Base-by-base conservation (phyloP, 2,797 vertebrate genomes). In the Gallinago nigripennis region DNA sequence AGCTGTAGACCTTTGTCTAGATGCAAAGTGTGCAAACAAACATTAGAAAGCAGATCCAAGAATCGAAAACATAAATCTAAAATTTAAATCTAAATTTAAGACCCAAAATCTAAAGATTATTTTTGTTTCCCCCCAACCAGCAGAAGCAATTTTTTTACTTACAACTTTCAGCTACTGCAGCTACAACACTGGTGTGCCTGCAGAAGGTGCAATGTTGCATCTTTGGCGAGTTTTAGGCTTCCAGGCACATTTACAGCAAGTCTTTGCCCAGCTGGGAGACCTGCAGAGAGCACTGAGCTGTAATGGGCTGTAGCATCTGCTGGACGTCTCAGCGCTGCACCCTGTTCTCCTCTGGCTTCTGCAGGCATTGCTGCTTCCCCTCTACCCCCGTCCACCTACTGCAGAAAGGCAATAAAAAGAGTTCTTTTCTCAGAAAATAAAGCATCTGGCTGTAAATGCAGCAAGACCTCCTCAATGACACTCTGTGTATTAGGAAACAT, bases 291-390 rank as follows among this genome's bases (percentile, higher is more conserved):
- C 71, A 57, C 35, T 46, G 12, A 54, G 77, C 64, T 48, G 20
- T 41, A 46, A 8, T 11, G 45, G 27, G 31, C 64, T 30, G 35
- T 3, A 24, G 23, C 0, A 23, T 39, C 41, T 12, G 25, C 60
- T 60, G 65, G 37, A 13, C 1, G 1, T 17, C 8, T 5, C 68
- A 37, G 41, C 0, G 0, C 20, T 43, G 72, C 18, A 7, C 33
- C 39, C 48, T 46, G 57, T 28, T 56, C 69, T 60, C 20, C 37
- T 41, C 56, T 12, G 46, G 28, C 72, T 86, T 37, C 56, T 83
- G 72, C 48, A 24, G 48, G 41, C 17, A 0, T 6, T 75, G n/a
- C 71, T 70, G 46, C 43, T 58, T 43, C 41, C n/a, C 46, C 8
- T 16, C 6, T 5, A 3, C 39, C 70, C 17, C 16, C 18, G 27